phyloP scores from a whole-genome alignment of 2,888 invertebrate species.

The Pardosa pseudoannulata region DNA sequence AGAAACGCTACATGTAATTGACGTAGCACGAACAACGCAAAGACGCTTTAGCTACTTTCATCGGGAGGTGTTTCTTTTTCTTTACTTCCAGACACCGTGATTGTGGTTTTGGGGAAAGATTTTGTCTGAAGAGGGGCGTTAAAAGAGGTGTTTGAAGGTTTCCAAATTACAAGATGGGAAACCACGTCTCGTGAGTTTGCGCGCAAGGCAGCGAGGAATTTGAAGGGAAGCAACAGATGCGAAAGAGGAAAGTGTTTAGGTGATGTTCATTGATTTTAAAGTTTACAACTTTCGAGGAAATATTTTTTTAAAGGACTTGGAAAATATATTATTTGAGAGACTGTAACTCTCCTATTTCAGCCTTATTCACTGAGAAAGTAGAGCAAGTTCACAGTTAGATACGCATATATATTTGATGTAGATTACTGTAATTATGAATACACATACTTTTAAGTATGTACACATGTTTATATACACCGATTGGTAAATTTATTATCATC shows the following conservation, averaged over 20 bases:
- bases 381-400: too few relatives aligned
- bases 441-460: too few relatives aligned
- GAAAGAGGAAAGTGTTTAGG: neutral
- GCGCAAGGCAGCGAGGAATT: neutral
- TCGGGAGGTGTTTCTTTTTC: neutral
- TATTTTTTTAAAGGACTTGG: too few relatives aligned
- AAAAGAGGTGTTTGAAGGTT: neutral
- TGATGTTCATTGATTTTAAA: too few relatives aligned
- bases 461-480: too few relatives aligned
- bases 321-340: too few relatives aligned
- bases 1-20: constrained; percentile 1
- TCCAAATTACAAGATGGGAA: neutral
- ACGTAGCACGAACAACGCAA: neutral
- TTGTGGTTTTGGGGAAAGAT: neutral
- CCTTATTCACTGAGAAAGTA: too few relatives aligned
- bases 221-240: neutral
- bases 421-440: too few relatives aligned
- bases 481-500: too few relatives aligned
- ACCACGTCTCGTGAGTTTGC: neutral
- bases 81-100: constrained; percentile 1
- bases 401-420: too few relatives aligned
- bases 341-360: too few relatives aligned
- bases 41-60: neutral
- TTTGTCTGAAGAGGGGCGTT: constrained; percentile 2
- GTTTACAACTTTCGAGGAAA: too few relatives aligned